Evolutionary conservation across 1,140 invertebrate genomes (phyloP).

Genomic region (Drosophila leontia): DNA sequence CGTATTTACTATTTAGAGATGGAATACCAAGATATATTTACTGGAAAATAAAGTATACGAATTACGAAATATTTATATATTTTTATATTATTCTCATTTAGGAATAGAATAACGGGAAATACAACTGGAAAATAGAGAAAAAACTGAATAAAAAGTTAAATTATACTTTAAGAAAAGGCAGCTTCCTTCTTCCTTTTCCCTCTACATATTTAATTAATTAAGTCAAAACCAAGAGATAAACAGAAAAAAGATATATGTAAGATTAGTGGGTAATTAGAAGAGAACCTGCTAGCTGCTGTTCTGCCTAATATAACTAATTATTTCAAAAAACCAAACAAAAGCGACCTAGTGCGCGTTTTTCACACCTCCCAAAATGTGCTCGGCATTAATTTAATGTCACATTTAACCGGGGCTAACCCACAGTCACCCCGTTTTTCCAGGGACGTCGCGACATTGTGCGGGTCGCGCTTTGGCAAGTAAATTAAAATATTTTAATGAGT

Average conservation of each 20-base stretch:
- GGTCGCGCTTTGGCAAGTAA: conserved; percentile 70
- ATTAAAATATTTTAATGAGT: conserved; percentile 85
- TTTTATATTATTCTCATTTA: too few relatives aligned
- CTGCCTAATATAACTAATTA: conserved; percentile 67
- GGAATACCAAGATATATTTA: too few relatives aligned
- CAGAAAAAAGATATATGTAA: background rate
- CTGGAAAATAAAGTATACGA: too few relatives aligned
- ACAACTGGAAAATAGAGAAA: too few relatives aligned
- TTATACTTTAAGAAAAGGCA: background rate
- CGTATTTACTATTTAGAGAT: background rate
- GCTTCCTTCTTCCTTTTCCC: too few relatives aligned
- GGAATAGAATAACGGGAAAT: too few relatives aligned
- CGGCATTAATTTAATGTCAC: conserved; percentile 75
- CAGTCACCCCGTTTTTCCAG: background rate
- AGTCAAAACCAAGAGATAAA: background rate
- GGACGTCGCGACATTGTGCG: conserved; percentile 34
- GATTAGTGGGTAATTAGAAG: conserved; percentile 1
- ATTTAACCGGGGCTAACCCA: conserved; percentile 35
- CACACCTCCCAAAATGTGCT: conserved; percentile 53
- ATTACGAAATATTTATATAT: too few relatives aligned
- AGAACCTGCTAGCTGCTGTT: conserved; percentile 4
- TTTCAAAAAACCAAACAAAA: conserved; percentile 43
- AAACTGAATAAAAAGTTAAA: background rate
- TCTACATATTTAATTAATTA: background rate
- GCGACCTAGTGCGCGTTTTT: conserved; percentile 20